Conservation (phyloP, 2,888 invertebrate genomes). For the Morinoia aosen region DNA sequence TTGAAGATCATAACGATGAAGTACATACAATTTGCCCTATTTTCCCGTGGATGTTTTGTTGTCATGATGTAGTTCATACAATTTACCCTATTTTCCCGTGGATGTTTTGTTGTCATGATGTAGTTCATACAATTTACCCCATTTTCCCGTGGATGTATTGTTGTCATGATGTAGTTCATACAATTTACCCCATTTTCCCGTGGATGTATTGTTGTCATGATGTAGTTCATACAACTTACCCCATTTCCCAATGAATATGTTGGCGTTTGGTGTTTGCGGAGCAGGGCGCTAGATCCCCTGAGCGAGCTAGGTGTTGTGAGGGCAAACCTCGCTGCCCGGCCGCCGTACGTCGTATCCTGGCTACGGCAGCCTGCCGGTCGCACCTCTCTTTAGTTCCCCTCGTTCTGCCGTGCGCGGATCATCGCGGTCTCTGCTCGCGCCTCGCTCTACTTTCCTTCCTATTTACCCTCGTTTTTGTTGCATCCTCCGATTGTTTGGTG, state of each 20-base stretch:
- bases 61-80: too few relatives aligned
- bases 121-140: too few relatives aligned
- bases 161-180: too few relatives aligned
- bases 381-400: constrained; percentile 24
- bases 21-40: too few relatives aligned
- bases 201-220: too few relatives aligned
- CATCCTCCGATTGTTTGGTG: neutral
- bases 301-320: neutral
- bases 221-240: too few relatives aligned
- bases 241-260: neutral
- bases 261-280: neutral
- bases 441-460: neutral
- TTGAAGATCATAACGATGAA: too few relatives aligned
- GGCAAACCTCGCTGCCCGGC: neutral
- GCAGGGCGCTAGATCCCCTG: neutral
- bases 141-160: too few relatives aligned
- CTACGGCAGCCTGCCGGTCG: constrained; percentile 5
- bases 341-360: neutral
- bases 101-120: too few relatives aligned
- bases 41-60: too few relatives aligned
- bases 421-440: neutral
- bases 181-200: too few relatives aligned
- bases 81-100: too few relatives aligned
- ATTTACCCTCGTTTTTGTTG: neutral
- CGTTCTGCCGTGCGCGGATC: neutral